These are phyloP conservation scores for Orientallactaga sibirica DNA, from an alignment of 2,797 vertebrate genomes.

Conservation along the genomic window DNA sequence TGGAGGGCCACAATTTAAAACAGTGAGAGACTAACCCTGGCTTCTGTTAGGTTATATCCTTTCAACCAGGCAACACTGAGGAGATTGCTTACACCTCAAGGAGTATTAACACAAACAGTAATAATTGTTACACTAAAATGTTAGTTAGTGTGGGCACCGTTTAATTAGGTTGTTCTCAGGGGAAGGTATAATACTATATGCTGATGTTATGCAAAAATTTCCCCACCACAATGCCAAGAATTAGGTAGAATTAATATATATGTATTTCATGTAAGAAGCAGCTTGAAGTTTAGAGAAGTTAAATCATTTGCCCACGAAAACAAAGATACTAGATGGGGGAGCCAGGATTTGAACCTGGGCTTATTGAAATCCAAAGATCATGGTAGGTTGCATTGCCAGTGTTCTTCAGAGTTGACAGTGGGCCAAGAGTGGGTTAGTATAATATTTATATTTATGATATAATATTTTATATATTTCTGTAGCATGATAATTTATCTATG, in stretches of 20 bases:
- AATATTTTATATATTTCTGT: slow-evolving; percentile 23
- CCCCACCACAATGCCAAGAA: neutral
- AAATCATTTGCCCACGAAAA: slow-evolving; percentile 58
- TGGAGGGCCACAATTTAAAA: slow-evolving; percentile 74
- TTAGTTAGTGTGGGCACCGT: neutral
- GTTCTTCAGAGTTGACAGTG: slow-evolving; percentile 20
- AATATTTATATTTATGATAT: slow-evolving; percentile 47
- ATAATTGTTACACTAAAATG: neutral
- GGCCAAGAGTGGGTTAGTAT: neutral
- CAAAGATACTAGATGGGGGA: slow-evolving; percentile 23
- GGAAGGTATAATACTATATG: neutral
- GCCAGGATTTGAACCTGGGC: slow-evolving; percentile 11
- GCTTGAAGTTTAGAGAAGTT: slow-evolving; percentile 7
- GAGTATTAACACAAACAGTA: neutral
- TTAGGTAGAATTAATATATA: neutral
- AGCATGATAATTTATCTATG: slow-evolving; percentile 46
- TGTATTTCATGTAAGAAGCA: slow-evolving; percentile 9
- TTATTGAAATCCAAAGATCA: slow-evolving; percentile 57
- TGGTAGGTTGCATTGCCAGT: neutral
- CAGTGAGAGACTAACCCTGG: slow-evolving; percentile 42
- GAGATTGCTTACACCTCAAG: neutral
- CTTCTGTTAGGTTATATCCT: slow-evolving; percentile 61
- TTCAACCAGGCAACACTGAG: neutral
- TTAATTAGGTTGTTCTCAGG: slow-evolving; percentile 32
- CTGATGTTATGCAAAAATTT: slow-evolving; percentile 50